A percentile compares a stretch with the other conserved stretches of the same genome.
These are phyloP conservation scores for Hiodon alosoides DNA, from an alignment of 2,113 vertebrate species.

Conservation along the genomic window DNA sequence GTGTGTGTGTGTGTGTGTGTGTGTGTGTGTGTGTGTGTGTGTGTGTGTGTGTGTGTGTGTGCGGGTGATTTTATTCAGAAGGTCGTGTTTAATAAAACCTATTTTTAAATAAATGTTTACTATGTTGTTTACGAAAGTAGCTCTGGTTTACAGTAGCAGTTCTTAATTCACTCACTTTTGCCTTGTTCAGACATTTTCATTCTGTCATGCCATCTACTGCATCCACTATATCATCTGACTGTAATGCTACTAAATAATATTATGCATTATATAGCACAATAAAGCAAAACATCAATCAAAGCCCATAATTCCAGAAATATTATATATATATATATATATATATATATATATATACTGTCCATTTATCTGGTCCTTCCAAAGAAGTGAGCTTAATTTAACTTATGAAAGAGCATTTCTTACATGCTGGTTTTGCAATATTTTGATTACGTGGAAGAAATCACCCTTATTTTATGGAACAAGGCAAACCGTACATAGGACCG, in stretches of 20 bases:
- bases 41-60: not conserved
- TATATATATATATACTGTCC: constrained; percentile 1
- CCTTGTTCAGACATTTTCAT: too few species aligned
- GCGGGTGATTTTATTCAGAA: not conserved
- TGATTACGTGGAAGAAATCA: constrained; percentile 47
- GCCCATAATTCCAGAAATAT: too few species aligned
- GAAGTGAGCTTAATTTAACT: constrained; percentile 9
- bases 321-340: constrained; percentile 31
- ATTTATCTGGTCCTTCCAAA: not conserved
- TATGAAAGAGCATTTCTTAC: constrained; percentile 44
- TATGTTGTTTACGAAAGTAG: too few species aligned
- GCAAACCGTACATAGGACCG: constrained; percentile 44
- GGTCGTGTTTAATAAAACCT: too few species aligned
- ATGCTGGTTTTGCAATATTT: constrained; percentile 48
- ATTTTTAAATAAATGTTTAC: too few species aligned
- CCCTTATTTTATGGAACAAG: constrained; percentile 52
- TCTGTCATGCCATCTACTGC: too few species aligned
- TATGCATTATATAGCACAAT: too few species aligned
- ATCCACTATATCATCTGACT: too few species aligned
- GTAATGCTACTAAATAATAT: too few species aligned
- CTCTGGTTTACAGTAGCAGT: too few species aligned
- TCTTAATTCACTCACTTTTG: too few species aligned
- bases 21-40: not conserved
- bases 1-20: constrained; percentile 8
- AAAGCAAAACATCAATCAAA: too few species aligned